phyloP scores from a whole-genome alignment of 2,888 invertebrate species.

The Acanthosoma haemorrhoidale region DNA sequence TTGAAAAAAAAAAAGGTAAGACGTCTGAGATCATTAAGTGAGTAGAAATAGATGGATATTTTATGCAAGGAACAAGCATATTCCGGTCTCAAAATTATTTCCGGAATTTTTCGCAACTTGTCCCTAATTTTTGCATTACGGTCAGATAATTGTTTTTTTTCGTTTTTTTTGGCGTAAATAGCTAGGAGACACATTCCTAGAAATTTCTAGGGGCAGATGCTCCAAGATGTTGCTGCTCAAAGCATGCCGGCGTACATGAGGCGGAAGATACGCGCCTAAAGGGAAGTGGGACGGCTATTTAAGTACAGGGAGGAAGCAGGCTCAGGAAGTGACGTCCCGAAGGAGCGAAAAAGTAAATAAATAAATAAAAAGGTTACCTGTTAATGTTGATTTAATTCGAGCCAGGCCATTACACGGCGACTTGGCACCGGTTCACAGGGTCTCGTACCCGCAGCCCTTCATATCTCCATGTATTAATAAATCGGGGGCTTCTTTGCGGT shows the following conservation, averaged over 20 bases:
- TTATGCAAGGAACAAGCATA: too few species aligned
- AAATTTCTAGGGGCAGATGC: too few species aligned
- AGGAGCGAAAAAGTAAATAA: not conserved
- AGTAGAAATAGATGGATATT: too few species aligned
- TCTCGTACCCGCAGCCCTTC: not conserved
- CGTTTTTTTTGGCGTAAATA: too few species aligned
- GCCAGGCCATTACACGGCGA: not conserved
- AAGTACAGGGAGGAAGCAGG: not conserved
- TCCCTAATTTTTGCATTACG: too few species aligned
- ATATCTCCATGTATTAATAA: not conserved
- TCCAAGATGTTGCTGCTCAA: not conserved
- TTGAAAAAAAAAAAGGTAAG: too few species aligned
- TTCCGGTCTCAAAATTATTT: too few species aligned
- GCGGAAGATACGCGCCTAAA: not conserved
- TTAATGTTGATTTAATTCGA: slow-evolving; percentile 12
- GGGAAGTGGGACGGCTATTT: slow-evolving; percentile 1
- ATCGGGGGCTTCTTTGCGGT: not conserved
- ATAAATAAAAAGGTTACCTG: slow-evolving; percentile 3
- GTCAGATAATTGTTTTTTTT: too few species aligned
- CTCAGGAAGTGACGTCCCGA: not conserved
- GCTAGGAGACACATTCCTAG: too few species aligned
- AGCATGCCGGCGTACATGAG: not conserved
- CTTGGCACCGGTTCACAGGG: not conserved
- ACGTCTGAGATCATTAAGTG: too few species aligned
- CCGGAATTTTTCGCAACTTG: too few species aligned